These are phyloP conservation scores for Virgularia gustaviana DNA, from an alignment of 92 coral and sea anemone species.

Conservation along the genomic window DNA sequence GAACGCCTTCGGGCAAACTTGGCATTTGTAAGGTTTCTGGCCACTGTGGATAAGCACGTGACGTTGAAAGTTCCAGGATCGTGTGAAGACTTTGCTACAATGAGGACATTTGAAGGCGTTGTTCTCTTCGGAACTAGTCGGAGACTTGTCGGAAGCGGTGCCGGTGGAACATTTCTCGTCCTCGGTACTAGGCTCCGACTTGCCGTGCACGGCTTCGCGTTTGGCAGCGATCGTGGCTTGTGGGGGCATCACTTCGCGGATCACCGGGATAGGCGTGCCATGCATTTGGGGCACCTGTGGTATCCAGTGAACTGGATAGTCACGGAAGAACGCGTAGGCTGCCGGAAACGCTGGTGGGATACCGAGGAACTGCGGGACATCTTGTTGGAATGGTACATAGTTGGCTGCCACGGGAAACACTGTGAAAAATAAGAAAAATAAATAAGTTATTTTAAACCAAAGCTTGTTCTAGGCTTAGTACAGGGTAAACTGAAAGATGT, in stretches of 20 bases:
- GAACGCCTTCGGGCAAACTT: conserved; percentile 96
- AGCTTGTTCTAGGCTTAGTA: neutral
- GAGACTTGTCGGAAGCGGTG: conserved; percentile 27
- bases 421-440: neutral
- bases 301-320: conserved; percentile 43
- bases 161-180: conserved; percentile 33
- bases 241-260: conserved; percentile 43
- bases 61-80: conserved; percentile 98
- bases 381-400: conserved; percentile 10
- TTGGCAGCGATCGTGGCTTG: too few species aligned
- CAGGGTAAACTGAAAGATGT: conserved; percentile 30
- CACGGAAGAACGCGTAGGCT: conserved; percentile 35
- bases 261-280: conserved; percentile 47
- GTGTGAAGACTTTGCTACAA: conserved; percentile 93
- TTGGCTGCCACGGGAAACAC: conserved; percentile 28
- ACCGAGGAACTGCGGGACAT: conserved; percentile 23
- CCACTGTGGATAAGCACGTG: conserved; percentile 97
- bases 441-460: neutral
- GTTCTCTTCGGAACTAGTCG: conserved; percentile 46
- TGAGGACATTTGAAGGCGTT: conserved; percentile 89
- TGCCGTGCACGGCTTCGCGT: conserved; percentile 30
- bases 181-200: conserved; percentile 37
- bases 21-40: conserved; percentile 96
- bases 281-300: conserved; percentile 43
- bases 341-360: conserved; percentile 25